Base-by-base conservation (phyloP, 2,797 vertebrate species). In the Epinephelus malabaricus region DNA sequence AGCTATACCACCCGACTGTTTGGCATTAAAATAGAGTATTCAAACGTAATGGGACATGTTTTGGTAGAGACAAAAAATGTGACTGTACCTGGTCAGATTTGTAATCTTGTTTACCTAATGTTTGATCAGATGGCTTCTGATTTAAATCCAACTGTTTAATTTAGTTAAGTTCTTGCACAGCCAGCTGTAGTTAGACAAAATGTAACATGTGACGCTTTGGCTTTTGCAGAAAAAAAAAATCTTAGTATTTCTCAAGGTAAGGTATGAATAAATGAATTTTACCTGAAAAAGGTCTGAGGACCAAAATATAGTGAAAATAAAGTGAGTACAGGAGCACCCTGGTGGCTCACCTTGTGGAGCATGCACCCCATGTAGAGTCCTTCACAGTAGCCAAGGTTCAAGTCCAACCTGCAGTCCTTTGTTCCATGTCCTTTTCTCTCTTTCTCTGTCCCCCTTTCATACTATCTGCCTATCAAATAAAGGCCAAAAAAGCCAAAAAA, bases 1-100 rank as follows among this genome's bases (percentile, higher is more conserved):
- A 77, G 58, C 79, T 69, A 67, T 69, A 53, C 51, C 49, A 70
- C 79, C 81, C n/a, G 9, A 86, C 58, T 67, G 71, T 64, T 69
- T 66, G 68, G 66, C 53, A 75, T 60, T 49, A 69, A 79, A 77
- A 73, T 40, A 68, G 65, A 80, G 23, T 60, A 46, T 70, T 47
- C 50, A 79, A 47, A 69, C 13, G 55, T 78, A 77, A 78, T 82
- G 59, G 30, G 61, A 79, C 45, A 62, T 73, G 47, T 53, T 69
- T 59, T 47, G 27, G 46, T 34, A 3, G 30, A 55, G 53, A 50
- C 3, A 2, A 18, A 65, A 30, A 59, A 55, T 46, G 30, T 60
- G 3, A 74, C 34, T 25, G 17, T 47, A 51, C 61, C 61, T 46
- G 55, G 45, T 72, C 47, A 25, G 23, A 53, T 56, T 23, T 9